Evolutionary conservation across 2,888 invertebrate genomes (phyloP).

Genomic region (Graphium colonna): DNA sequence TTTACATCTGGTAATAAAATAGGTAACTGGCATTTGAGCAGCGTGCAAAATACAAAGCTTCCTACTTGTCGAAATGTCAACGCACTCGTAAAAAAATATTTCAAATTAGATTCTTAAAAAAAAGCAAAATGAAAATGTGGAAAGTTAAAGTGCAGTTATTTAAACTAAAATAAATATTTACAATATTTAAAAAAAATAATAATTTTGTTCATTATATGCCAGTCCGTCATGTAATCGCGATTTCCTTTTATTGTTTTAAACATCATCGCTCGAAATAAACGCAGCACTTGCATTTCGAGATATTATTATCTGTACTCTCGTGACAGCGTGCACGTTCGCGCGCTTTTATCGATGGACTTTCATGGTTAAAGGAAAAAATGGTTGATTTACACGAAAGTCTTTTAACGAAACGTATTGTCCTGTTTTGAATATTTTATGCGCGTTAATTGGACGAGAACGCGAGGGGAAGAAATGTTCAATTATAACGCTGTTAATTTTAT

Average conservation of each 20-base stretch:
- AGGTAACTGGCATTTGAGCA: background rate
- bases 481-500: background rate
- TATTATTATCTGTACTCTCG: conserved; percentile 20
- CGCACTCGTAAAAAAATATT: background rate
- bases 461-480: background rate
- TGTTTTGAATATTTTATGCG: background rate
- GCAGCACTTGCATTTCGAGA: conserved; percentile 19
- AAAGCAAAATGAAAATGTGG: background rate
- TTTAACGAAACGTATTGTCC: background rate
- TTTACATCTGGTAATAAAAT: background rate
- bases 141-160: background rate
- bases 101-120: background rate
- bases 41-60: background rate
- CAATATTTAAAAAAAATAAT: too few relatives aligned
- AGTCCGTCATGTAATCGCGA: background rate
- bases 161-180: too few relatives aligned
- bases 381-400: conserved; percentile 4
- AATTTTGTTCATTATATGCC: too few relatives aligned
- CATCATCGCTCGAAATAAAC: conserved; percentile 23
- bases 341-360: conserved; percentile 1
- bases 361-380: conserved; percentile 22
- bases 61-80: conserved; percentile 11
- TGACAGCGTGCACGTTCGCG: conserved; percentile 28
- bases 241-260: background rate
- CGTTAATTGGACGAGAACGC: background rate